Base-by-base conservation (phyloP, 2,113 vertebrate genomes). In the Oryzias javanicus region DNA sequence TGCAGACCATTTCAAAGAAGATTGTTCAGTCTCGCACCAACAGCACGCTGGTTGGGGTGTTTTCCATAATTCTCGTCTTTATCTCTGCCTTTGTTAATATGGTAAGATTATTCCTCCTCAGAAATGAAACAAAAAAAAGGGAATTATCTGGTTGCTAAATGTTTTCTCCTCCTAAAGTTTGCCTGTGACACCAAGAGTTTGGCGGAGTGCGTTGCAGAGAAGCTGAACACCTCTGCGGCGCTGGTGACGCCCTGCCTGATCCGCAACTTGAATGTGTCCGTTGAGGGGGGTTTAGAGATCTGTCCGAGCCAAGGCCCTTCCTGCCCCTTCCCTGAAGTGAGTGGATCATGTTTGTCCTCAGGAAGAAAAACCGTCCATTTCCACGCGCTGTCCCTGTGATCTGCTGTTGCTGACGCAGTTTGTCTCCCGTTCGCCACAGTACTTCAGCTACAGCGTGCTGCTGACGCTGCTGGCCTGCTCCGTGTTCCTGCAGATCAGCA, bases 401-500 rank as follows among this genome's bases (percentile, higher is more conserved):
- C 41, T 49, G 1, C 49, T 42, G 63, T 73, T 48, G 42, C 77
- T 64, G 59, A 60, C 3, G 5, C 17, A 6, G 53, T 24, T 63
- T 42, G 49, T 64, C 50, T 76, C 52, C 57, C 68, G 49, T 76
- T 47, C 74, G 64, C 66, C 70, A 8, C 88, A 98, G 96, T 98
- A 98, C 89, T 97, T 98, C 84, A 92, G 90, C 78, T 94, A 95
- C 90, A 94, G 92, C 13, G 88, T 97, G 84, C 88, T 98, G 89
- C 94, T 98, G 79, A 97, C 94, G 74, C 92, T 98, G 77, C 84
- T 98, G 83, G 96, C 95, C 87, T 95, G 95, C 88, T 97, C 96
- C 1, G 94, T 98, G 85, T 98, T 98, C 92, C 92, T 98, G 86
- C 97, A 98, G 89, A 96, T 98, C 92, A 98, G 94, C 82, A 98